These are phyloP conservation scores for Echeneis naucrates DNA, from an alignment of 2,797 vertebrate genomes.

Conservation along the genomic window DNA sequence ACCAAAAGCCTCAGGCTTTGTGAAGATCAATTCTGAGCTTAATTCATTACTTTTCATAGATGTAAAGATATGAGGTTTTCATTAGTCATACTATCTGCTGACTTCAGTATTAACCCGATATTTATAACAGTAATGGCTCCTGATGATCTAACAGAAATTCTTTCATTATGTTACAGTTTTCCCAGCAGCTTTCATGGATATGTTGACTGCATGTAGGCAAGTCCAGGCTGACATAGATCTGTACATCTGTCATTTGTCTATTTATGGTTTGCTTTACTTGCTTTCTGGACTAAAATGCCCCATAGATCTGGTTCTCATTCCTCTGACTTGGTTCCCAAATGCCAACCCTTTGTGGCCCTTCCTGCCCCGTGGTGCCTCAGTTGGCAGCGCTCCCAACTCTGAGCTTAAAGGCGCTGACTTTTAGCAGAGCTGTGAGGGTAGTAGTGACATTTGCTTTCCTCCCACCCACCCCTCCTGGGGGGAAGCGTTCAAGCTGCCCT, in stretches of 20 bases:
- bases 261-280: constrained; percentile 53
- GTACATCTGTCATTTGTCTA: constrained; percentile 43
- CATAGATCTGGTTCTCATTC: constrained; percentile 53
- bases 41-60: constrained; percentile 10
- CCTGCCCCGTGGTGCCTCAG: constrained; percentile 76
- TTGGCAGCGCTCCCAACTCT: constrained; percentile 70
- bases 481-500: constrained; percentile 28
- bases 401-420: constrained; percentile 77
- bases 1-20: constrained; percentile 32
- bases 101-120: background rate
- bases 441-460: constrained; percentile 74
- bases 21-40: constrained; percentile 25
- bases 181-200: constrained; percentile 21
- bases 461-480: constrained; percentile 30
- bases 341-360: constrained; percentile 75
- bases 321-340: constrained; percentile 74
- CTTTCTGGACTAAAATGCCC: constrained; percentile 46
- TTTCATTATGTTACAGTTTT: constrained; percentile 1
- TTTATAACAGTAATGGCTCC: constrained; percentile 7
- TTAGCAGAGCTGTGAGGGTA: constrained; percentile 70
- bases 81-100: background rate
- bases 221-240: constrained; percentile 6
- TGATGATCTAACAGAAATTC: background rate
- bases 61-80: background rate
- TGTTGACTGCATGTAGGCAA: constrained; percentile 13